Evolutionary conservation across 2,797 vertebrate species (phyloP).

Genomic region (Oreochromis grahami): DNA sequence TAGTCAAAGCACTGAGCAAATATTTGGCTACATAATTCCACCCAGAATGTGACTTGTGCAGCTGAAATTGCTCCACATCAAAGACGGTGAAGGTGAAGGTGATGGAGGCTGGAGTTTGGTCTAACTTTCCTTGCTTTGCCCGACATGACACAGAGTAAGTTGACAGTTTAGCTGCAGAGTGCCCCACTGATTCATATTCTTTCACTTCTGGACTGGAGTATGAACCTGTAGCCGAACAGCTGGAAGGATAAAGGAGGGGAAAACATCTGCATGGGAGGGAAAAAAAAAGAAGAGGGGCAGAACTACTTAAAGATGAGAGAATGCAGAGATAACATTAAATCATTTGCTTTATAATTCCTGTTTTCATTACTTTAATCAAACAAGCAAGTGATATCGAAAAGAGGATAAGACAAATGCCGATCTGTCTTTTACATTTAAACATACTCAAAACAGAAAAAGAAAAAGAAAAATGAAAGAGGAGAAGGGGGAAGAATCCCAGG

Average conservation of each 20-base stretch:
- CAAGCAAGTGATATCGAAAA: background rate
- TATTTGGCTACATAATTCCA: background rate
- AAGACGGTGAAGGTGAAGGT: background rate
- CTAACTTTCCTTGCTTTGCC: background rate
- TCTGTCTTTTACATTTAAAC: background rate
- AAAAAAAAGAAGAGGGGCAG: background rate
- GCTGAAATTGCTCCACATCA: background rate
- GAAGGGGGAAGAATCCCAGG: background rate
- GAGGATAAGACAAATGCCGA: background rate
- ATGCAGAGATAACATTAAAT: background rate
- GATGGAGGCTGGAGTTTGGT: background rate
- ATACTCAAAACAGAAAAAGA: background rate
- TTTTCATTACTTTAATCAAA: background rate
- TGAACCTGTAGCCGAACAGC: background rate
- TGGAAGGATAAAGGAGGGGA: background rate
- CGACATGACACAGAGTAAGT: background rate
- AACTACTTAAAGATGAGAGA: background rate
- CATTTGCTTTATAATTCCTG: background rate
- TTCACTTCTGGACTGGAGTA: background rate
- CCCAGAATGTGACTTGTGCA: background rate
- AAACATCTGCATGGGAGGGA: background rate
- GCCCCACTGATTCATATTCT: slow-evolving; percentile 12
- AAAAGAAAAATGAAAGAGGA: background rate
- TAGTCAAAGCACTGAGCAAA: background rate
- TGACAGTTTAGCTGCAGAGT: background rate